Evolutionary conservation across 2,888 invertebrate species (phyloP), one percentile per base, ranked within the genome.

Genomic region (Cylloceria caligata): DNA sequence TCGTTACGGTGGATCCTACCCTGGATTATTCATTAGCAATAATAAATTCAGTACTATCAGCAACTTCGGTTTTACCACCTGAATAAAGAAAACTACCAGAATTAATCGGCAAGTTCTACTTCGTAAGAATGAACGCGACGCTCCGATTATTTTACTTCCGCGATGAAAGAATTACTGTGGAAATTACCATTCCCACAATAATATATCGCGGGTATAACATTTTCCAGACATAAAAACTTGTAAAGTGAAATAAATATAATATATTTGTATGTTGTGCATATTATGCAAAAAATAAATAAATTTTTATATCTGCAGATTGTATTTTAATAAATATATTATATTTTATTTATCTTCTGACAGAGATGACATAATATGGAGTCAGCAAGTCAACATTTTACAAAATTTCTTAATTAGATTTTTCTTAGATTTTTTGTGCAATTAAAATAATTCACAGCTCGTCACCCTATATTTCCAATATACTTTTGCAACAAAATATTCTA

Each of bases 161-260:
- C 11, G 13, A 24, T 24, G 24, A 52, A 24, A 11, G 4, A 19
- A 9, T 19, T 47, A 19, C 47, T 0, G n/a, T n/a, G n/a, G n/a
- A n/a, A n/a, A n/a, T n/a, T 3, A 42, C 52, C 24, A 52, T 52
- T 52, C 52, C 52, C 52, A 52, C 52, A 52, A 52, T 21, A 52
- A 52, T 52, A 52, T 24, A 52, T 24, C 52, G 24, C 24, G 52
- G 52, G 52, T 52, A 52, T 24, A 21, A 24, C 24, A 52, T 24
- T 52, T 24, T 24, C 24, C 21, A 24, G 24, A 52, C 24, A 13
- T 52, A 24, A 52, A 52, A 52, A 52, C 24, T 52, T 24, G 24
- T 13, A 9, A 13, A 13, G 3, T 13, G 9, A 24, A 52, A 52
- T 52, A 52, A 3, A 24, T 4, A 19, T 49, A 6, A 5, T 19